Conservation (phyloP, 1,140 invertebrate species). For the Euborellia annulipes region DNA sequence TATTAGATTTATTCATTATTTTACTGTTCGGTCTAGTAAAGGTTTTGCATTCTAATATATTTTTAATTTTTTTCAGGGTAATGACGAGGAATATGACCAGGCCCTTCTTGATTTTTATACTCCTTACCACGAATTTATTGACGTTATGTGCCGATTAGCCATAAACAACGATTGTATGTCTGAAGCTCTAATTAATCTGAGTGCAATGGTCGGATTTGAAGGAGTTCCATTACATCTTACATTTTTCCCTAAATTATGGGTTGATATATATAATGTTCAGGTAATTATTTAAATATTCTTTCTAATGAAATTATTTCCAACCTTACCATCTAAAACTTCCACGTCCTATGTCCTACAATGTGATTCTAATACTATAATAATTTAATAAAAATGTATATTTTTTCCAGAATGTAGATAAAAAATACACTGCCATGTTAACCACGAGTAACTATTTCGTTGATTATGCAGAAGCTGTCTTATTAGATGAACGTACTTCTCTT, state of each 20-base stretch:
- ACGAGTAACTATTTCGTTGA: slow-evolving; percentile 65
- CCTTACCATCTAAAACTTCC: too few species aligned
- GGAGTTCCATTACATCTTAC: slow-evolving; percentile 64
- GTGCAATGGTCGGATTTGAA: slow-evolving; percentile 75
- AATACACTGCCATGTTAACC: slow-evolving; percentile 57
- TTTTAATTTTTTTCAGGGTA: slow-evolving; percentile 40
- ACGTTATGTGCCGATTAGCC: slow-evolving; percentile 75
- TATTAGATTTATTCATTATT: too few species aligned
- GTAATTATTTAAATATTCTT: slow-evolving; percentile 32
- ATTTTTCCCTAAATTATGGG: slow-evolving; percentile 72
- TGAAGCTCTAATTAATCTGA: slow-evolving; percentile 59
- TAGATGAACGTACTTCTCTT: slow-evolving; percentile 62
- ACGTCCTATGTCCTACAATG: too few species aligned
- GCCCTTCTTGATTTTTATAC: slow-evolving; percentile 60
- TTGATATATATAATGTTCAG: slow-evolving; percentile 60
- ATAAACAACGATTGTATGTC: slow-evolving; percentile 65
- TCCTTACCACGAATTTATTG: slow-evolving; percentile 70
- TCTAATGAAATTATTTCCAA: too few species aligned
- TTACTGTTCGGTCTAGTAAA: too few species aligned
- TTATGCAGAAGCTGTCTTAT: slow-evolving; percentile 63
- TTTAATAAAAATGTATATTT: slow-evolving; percentile 4
- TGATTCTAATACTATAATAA: too few species aligned
- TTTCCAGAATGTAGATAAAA: slow-evolving; percentile 47
- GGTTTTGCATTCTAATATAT: too few species aligned
- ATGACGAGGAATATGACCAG: slow-evolving; percentile 63